phyloP scores from a whole-genome alignment of 2,888 invertebrate species.

The Deroplatys truncata region DNA sequence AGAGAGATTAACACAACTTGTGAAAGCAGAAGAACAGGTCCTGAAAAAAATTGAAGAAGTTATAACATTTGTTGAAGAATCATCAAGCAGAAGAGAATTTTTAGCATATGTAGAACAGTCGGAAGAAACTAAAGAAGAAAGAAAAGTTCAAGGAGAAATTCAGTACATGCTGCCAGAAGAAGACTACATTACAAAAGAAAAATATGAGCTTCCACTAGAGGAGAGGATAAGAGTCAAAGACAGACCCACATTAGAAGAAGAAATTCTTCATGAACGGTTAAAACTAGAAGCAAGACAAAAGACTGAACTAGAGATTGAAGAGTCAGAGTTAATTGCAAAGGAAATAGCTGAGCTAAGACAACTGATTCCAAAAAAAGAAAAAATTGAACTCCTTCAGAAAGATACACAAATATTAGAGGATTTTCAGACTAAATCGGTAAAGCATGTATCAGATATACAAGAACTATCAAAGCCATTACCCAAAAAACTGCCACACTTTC shows the following conservation, averaged over 20 bases:
- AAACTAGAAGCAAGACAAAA: conserved; percentile 26
- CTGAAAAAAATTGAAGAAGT: conserved; percentile 30
- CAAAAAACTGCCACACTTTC: no score
- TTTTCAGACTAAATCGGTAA: neutral
- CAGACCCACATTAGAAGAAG: neutral
- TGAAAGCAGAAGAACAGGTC: conserved; percentile 28
- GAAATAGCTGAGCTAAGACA: neutral
- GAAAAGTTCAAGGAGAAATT: neutral
- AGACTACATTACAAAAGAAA: neutral
- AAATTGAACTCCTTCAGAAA: neutral
- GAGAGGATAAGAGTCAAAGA: neutral
- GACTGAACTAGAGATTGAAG: conserved; percentile 3
- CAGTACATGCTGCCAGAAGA: neutral
- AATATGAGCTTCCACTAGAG: neutral
- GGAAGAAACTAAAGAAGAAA: conserved; percentile 9
- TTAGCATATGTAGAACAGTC: conserved; percentile 5
- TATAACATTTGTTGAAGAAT: conserved; percentile 29
- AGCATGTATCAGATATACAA: neutral
- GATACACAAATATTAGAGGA: neutral
- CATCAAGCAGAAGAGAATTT: conserved; percentile 12
- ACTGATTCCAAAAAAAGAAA: conserved; percentile 17
- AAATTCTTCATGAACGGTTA: conserved; percentile 30
- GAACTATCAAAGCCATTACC: neutral
- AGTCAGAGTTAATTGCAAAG: conserved; percentile 5
- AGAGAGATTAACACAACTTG: conserved; percentile 28